Evolutionary conservation across 2,888 invertebrate species (phyloP), one percentile per base, ranked within the genome.

Genomic region (Monochamus alternatus): DNA sequence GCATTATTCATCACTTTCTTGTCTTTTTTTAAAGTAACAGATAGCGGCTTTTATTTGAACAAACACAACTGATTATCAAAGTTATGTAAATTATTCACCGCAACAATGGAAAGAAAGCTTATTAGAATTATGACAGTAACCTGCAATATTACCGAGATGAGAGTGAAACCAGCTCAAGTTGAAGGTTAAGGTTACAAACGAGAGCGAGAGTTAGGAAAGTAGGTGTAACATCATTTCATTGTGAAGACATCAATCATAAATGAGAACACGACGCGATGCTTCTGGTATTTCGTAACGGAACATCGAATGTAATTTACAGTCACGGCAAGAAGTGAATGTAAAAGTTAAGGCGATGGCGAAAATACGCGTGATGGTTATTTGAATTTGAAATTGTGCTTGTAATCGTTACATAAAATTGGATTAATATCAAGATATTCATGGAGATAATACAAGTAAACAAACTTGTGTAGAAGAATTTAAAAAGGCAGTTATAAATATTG

Each of bases 101-200:
- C 5, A 38, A 38, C 38, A 38, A 38, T 38, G 7, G 38, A 38
- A 38, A 38, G 38, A 38, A 38, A 38, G 38, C 38, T 38, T 38
- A 2, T 38, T 38, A 38, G 7, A 38, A 38, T 55, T 32, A 43
- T 65, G 30, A 47, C 47, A 47, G 9, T 47, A 47, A 43, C 10
- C 38, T 14, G 9, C 38, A 14, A 3, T 12, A 30, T 31, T n/a
- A 32, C 14, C 30, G 22, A 59, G 69, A 60, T 60, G 69, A 69
- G 52, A 69, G 59, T 31, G 60, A 32, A 73, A 62, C 67, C 51
- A 60, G 14, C 31, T 58, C 73, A 73, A 73, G 73, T 73, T 73
- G 67, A 73, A 73, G 60, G 73, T 52, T 73, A 62, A 62, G 67
- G 62, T 73, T 73, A 67, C 67, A 52, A 38, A 73, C 47, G 22